Conservation (phyloP, 2,113 vertebrate genomes). For the Tragelaphus strepsiceros region DNA sequence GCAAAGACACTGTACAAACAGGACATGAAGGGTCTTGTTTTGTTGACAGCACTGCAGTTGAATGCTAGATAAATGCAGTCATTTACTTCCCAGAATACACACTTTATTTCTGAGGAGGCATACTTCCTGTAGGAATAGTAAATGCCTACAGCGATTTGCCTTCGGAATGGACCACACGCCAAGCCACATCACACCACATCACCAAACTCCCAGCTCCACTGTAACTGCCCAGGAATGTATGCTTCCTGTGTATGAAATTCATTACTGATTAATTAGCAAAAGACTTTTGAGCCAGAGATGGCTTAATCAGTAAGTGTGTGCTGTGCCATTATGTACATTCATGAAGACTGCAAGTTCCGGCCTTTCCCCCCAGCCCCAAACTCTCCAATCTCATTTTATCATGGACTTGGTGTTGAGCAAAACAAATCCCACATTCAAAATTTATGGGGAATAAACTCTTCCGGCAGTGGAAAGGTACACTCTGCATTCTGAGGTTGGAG, state of each 20-base stretch:
- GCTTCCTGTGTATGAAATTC: background rate
- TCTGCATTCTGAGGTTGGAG: background rate
- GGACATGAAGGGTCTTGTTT: background rate
- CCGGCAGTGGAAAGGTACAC: background rate
- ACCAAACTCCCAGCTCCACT: background rate
- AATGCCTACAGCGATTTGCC: background rate
- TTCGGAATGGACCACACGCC: background rate
- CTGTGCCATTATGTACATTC: background rate
- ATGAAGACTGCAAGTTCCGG: background rate
- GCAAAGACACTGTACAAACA: background rate
- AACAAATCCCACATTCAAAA: conserved; percentile 48
- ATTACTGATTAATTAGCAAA: background rate
- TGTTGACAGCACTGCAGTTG: background rate
- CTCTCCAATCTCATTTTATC: background rate
- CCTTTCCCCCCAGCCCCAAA: background rate
- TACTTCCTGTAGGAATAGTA: background rate
- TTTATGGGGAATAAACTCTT: background rate
- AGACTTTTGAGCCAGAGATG: background rate
- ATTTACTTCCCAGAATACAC: background rate
- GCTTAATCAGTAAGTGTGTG: background rate
- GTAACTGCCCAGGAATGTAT: background rate
- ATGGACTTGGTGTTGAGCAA: background rate
- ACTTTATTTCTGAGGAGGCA: background rate
- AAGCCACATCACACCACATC: background rate
- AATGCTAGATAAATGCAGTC: background rate